phyloP scores from a whole-genome alignment of 53 echinoderm and acorn worm genomes.

The Pentamera pediparva region DNA sequence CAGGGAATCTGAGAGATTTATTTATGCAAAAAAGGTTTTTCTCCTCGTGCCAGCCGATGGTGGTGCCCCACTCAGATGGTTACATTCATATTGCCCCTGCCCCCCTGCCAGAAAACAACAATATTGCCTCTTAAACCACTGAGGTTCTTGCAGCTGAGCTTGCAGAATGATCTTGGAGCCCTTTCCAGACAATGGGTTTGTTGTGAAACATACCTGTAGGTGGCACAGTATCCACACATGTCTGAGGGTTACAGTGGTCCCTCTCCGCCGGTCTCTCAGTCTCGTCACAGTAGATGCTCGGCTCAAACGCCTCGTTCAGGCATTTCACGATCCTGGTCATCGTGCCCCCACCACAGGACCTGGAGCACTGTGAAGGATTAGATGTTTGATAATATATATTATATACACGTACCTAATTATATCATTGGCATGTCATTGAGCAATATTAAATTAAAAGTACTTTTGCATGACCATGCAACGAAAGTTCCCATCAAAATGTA shows the following conservation, averaged over 20 bases:
- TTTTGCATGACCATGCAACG: too few relatives aligned
- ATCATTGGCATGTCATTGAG: neutral
- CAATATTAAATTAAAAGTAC: too few relatives aligned
- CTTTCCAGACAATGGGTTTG: neutral
- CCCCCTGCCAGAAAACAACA: too few relatives aligned
- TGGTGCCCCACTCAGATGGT: too few relatives aligned
- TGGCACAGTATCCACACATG: conserved; percentile 13
- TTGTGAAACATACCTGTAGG: conserved; percentile 1
- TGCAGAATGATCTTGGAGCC: too few relatives aligned
- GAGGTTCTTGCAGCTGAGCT: too few relatives aligned
- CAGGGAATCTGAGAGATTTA: too few relatives aligned
- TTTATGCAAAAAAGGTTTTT: too few relatives aligned
- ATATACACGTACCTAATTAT: neutral
- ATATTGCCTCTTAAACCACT: too few relatives aligned
- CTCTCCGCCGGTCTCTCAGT: neutral
- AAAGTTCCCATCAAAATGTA: too few relatives aligned
- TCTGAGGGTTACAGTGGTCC: conserved; percentile 15
- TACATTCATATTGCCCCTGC: too few relatives aligned
- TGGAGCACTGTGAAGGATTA: conserved; percentile 8
- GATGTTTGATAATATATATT: neutral
- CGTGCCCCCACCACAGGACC: conserved; percentile 21
- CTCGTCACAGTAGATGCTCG: neutral
- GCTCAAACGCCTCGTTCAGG: conserved; percentile 19
- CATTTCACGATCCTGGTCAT: conserved; percentile 31
- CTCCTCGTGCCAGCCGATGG: too few relatives aligned